Evolutionary conservation across 2,113 vertebrate species (phyloP).

Genomic region (Trichechus manatus): DNA sequence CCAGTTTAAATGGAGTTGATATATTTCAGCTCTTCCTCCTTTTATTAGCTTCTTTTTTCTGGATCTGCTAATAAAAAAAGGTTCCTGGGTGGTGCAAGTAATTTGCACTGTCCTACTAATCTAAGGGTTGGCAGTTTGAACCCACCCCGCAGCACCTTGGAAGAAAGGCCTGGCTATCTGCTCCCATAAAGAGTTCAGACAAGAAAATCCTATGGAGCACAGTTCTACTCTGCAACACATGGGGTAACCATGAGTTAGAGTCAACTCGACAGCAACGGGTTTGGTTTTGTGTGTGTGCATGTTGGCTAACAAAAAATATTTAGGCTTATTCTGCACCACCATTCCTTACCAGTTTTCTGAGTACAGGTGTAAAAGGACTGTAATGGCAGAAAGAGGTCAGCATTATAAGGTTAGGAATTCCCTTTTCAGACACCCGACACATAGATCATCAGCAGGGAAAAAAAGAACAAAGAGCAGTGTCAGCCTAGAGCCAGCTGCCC

Average conservation of each 20-base stretch:
- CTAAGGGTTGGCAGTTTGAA: too few relatives aligned
- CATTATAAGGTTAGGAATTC: not conserved
- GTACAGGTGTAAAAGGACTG: not conserved
- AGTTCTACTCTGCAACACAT: too few relatives aligned
- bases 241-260: too few relatives aligned
- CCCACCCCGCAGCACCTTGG: too few relatives aligned
- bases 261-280: too few relatives aligned
- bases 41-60: not conserved
- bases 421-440: not conserved
- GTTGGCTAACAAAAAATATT: too few relatives aligned
- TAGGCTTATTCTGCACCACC: not conserved
- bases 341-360: not conserved
- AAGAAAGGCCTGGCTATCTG: too few relatives aligned
- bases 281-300: too few relatives aligned
- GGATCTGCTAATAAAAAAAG: not conserved
- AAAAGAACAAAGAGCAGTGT: not conserved
- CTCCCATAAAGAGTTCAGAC: too few relatives aligned
- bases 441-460: not conserved
- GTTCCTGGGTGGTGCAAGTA: too few relatives aligned
- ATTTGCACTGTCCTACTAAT: too few relatives aligned
- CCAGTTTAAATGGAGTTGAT: not conserved
- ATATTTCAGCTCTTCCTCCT: not conserved
- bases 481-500: not conserved
- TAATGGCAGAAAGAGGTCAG: not conserved
- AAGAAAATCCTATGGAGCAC: too few relatives aligned